These are phyloP conservation scores for Lysandra coridon DNA, from an alignment of 2,888 invertebrate genomes.

Conservation along the genomic window DNA sequence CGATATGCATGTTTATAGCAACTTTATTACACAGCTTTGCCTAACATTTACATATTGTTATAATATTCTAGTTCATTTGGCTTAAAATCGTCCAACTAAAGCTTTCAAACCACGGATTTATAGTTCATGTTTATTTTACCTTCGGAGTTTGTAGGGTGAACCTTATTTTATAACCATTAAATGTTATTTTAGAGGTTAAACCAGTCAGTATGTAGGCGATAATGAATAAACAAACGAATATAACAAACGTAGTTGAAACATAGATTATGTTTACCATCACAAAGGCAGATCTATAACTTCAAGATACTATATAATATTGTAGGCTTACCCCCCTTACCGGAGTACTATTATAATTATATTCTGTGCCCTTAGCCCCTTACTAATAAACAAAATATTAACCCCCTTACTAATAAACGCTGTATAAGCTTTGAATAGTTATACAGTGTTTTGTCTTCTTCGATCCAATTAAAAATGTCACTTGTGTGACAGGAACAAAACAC, in stretches of 20 bases:
- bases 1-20: neutral
- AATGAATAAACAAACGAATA: neutral
- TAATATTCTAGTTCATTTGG: slow-evolving; percentile 8
- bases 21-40: neutral
- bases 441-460: no score
- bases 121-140: neutral
- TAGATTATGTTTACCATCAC: neutral
- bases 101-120: neutral
- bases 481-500: no score
- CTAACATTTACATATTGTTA: neutral
- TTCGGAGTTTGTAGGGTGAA: neutral
- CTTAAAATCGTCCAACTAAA: neutral
- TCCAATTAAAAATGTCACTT: no score
- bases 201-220: neutral
- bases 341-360: no score
- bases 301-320: neutral
- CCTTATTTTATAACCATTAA: neutral
- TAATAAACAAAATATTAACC: no score
- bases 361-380: no score
- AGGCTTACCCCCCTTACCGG: no score
- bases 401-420: no score
- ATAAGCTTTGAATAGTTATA: no score
- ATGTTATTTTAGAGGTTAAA: neutral
- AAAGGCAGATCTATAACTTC: neutral
- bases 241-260: neutral